Evolutionary conservation across 1,140 invertebrate genomes (phyloP).

Genomic region (Sarcophaga peregrina): DNA sequence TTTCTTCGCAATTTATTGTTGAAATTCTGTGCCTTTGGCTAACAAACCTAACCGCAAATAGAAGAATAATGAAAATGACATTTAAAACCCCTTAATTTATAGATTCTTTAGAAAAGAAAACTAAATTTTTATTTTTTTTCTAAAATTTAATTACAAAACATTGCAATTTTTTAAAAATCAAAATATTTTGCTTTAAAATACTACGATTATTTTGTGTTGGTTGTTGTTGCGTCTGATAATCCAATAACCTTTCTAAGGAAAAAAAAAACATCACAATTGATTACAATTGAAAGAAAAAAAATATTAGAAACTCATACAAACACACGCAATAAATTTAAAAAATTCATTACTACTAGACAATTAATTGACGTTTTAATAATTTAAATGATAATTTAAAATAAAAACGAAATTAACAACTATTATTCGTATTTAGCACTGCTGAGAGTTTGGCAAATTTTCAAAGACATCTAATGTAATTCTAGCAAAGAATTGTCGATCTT

Average conservation of each 20-base stretch:
- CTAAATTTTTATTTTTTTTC: too few species aligned
- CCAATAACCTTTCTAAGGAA: background rate
- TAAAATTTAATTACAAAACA: background rate
- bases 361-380: background rate
- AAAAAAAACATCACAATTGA: background rate
- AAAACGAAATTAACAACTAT: background rate
- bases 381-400: background rate
- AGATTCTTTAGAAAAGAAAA: too few species aligned
- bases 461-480: too few species aligned
- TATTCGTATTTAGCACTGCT: too few species aligned
- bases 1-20: too few species aligned
- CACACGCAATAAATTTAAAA: background rate
- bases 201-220: too few species aligned
- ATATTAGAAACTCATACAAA: background rate
- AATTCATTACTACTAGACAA: slow-evolving; percentile 1
- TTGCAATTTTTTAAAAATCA: background rate
- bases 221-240: background rate
- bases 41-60: too few species aligned
- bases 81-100: too few species aligned
- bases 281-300: background rate
- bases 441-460: too few species aligned
- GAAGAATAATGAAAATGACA: too few species aligned
- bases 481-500: too few species aligned
- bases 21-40: too few species aligned
- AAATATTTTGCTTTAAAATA: background rate